Evolutionary conservation across 2,113 vertebrate species (phyloP).

Genomic region (Phylloscopus trochilus): DNA sequence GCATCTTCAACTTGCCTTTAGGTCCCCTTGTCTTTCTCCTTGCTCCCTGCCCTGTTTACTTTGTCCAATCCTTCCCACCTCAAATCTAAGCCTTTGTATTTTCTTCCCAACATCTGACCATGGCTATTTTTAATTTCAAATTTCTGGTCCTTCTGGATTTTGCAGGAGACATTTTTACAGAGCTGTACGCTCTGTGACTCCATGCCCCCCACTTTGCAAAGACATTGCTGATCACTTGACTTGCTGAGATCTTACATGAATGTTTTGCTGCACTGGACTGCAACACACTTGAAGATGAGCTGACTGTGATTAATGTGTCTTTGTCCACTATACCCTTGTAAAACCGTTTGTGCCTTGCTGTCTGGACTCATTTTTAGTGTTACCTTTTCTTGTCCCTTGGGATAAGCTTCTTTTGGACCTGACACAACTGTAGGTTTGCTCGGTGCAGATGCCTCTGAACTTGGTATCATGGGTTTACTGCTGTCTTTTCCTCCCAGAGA

Average conservation of each 20-base stretch:
- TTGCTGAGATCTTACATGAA: not conserved
- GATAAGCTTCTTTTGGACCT: not conserved
- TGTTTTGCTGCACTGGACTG: not conserved
- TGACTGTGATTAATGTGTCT: not conserved
- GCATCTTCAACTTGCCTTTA: not conserved
- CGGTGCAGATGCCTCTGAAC: not conserved
- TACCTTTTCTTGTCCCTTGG: not conserved
- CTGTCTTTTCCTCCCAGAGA: not conserved
- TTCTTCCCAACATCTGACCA: not conserved
- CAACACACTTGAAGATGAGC: not conserved
- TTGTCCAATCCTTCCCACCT: not conserved
- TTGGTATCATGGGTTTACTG: not conserved
- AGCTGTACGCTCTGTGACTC: rapidly evolving
- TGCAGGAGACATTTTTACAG: not conserved
- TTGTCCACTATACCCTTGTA: not conserved
- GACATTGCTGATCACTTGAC: not conserved
- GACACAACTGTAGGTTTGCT: not conserved
- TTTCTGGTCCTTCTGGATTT: not conserved
- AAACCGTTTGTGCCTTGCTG: not conserved
- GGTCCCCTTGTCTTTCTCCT: not conserved
- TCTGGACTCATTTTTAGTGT: not conserved
- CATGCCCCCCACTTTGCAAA: not conserved
- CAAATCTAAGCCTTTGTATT: not conserved
- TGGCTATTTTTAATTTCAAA: not conserved
- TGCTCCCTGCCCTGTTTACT: not conserved